Conservation (phyloP, 1,140 invertebrate species). For the Anadara kagoshimensis region DNA sequence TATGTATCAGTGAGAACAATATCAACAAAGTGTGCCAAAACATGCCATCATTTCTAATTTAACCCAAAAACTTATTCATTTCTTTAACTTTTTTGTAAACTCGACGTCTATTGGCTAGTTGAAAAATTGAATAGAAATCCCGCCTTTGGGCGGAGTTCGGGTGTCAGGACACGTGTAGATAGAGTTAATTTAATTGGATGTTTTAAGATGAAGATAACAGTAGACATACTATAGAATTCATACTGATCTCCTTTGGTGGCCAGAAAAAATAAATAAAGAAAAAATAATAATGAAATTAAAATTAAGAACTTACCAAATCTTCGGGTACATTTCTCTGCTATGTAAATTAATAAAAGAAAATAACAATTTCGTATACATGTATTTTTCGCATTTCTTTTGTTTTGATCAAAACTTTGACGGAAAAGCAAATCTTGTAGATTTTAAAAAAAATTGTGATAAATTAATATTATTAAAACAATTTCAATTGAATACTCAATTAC, state of each 20-base stretch:
- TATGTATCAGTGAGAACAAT: constrained; percentile 25
- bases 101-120: not conserved
- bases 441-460: too few relatives aligned
- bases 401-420: too few relatives aligned
- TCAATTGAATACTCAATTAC: too few relatives aligned
- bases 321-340: not conserved
- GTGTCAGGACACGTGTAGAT: constrained; percentile 12
- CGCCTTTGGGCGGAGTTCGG: constrained; percentile 15
- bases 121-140: constrained; percentile 8
- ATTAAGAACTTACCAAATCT: not conserved
- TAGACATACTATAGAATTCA: not conserved
- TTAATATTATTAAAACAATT: too few relatives aligned
- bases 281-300: too few relatives aligned
- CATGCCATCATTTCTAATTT: constrained; percentile 30
- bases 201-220: constrained; percentile 8
- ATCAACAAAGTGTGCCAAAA: constrained; percentile 34
- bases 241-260: constrained; percentile 10
- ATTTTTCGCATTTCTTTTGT: constrained; percentile 1
- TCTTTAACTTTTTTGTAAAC: constrained; percentile 4
- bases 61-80: constrained; percentile 14
- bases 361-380: not conserved
- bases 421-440: too few relatives aligned
- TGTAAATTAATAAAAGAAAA: not conserved
- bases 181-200: constrained; percentile 16
- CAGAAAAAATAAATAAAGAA: not conserved